Evolutionary conservation across 92 coral and sea anemone genomes (phyloP), one percentile per base, ranked within the genome.

Genomic region (Siderastrea siderea): DNA sequence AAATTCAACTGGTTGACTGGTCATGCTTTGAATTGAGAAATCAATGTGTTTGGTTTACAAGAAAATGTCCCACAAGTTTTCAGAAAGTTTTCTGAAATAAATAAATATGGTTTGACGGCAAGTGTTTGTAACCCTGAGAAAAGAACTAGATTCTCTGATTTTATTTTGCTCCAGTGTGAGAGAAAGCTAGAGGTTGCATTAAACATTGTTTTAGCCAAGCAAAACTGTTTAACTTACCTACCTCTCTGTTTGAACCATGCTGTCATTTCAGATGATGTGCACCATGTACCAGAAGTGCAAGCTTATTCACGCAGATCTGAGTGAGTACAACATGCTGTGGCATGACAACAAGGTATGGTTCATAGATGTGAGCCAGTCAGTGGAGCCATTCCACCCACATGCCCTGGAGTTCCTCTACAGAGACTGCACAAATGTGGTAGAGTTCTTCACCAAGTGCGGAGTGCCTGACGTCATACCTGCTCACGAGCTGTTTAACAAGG

Each of bases 281-380:
- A 84, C 97, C 19, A 97, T 97, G 99, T 97, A 97, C 74, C 94
- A 93, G 78, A 90, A 92, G 8, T 95, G 98, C 16, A 95, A 93
- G 16, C 91, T 97, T 60, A 93, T 97, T 63, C 99, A 97, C 78
- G 99, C 99, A 5, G 99, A 97, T 74, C 93, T 97, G 54, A 97
- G 99, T 64, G 99, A 97, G 75, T 97, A 97, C 92, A 97, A 97
- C 93, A 97, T 97, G 93, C 66, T 97, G 50, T 97, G 99, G 99
- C 93, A 95, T 55, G 94, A 95, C 0, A 70, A 89, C 71, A 88
- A 88, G 76, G 94, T 94, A 55, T 97, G 98, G 94, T 90, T 97
- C 55, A 97, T 97, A 19, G 99, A 97, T 47, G 99, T 97, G 75
- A 97, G 99, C 69, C 99, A 97, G 80, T 90, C 98, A 5, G 99